These are phyloP conservation scores for Spisula subtruncata DNA, from an alignment of 2,888 invertebrate genomes.

Conservation along the genomic window DNA sequence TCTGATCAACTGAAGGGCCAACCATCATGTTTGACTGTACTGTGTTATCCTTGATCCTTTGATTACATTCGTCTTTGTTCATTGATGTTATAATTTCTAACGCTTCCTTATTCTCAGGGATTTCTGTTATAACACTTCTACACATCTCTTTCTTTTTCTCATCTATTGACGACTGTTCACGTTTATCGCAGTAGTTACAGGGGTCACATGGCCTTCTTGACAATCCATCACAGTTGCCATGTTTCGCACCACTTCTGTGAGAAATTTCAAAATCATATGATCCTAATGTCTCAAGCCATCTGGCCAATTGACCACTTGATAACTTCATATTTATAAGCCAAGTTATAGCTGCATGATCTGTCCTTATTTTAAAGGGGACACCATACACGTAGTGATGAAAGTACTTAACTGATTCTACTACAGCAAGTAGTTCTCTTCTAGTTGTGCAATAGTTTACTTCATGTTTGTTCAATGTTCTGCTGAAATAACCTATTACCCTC, in stretches of 20 bases:
- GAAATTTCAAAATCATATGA: slow-evolving; percentile 52
- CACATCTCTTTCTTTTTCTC: background rate
- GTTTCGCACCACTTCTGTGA: slow-evolving; percentile 30
- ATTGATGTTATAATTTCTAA: background rate
- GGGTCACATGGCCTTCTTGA: slow-evolving; percentile 46
- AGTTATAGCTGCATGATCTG: slow-evolving; percentile 67
- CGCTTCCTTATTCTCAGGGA: background rate
- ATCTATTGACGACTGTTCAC: slow-evolving; percentile 21
- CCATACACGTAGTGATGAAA: slow-evolving; percentile 71
- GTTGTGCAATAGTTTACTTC: slow-evolving; percentile 66
- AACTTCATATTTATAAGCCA: slow-evolving; percentile 62
- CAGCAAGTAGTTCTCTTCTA: slow-evolving; percentile 64
- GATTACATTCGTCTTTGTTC: background rate
- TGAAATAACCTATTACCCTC: slow-evolving; percentile 57
- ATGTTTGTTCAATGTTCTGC: slow-evolving; percentile 49
- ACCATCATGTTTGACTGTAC: background rate
- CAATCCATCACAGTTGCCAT: slow-evolving; percentile 48
- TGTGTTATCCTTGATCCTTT: background rate
- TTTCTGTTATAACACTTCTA: background rate
- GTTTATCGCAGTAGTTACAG: slow-evolving; percentile 41
- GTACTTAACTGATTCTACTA: slow-evolving; percentile 56
- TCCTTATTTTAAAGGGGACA: slow-evolving; percentile 38
- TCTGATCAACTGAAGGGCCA: background rate
- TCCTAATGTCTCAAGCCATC: slow-evolving; percentile 61
- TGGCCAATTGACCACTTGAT: slow-evolving; percentile 63